Conservation (phyloP, 2,888 invertebrate genomes). For the Cryptus viduatorius region DNA sequence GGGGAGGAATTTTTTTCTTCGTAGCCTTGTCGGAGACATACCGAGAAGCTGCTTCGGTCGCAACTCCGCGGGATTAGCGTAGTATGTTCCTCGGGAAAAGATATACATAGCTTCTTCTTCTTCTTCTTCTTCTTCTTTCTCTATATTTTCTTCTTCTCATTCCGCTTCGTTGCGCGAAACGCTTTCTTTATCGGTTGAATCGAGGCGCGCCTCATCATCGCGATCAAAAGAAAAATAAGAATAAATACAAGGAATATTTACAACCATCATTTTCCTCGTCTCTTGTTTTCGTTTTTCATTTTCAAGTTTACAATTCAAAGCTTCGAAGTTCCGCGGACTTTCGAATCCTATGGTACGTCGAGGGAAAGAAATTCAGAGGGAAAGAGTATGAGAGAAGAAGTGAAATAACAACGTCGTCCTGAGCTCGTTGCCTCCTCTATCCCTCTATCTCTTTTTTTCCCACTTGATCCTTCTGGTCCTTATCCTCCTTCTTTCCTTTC, state of each 20-base stretch:
- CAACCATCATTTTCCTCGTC: neutral
- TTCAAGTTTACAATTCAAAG: neutral
- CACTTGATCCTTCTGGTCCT: constrained; percentile 54
- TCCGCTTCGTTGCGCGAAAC: constrained; percentile 27
- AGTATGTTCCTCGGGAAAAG: constrained; percentile 37
- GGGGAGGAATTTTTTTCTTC: constrained; percentile 40
- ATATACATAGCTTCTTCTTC: constrained; percentile 40
- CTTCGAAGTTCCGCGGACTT: neutral
- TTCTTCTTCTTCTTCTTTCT: constrained; percentile 30
- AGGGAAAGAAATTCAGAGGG: constrained; percentile 25
- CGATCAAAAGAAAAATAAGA: constrained; percentile 20
- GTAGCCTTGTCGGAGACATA: constrained; percentile 32
- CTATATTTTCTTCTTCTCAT: neutral
- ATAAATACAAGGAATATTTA: neutral
- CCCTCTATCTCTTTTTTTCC: constrained; percentile 16
- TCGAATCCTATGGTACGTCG: constrained; percentile 22
- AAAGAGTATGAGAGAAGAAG: constrained; percentile 34
- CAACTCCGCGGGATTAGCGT: constrained; percentile 48
- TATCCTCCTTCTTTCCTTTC: constrained; percentile 53
- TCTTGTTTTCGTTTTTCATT: neutral
- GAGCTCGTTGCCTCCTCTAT: constrained; percentile 24
- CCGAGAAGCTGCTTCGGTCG: constrained; percentile 36
- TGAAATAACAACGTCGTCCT: constrained; percentile 49
- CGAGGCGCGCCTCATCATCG: constrained; percentile 55
- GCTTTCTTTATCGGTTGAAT: constrained; percentile 60